These are phyloP conservation scores for Caprella mutica DNA, from an alignment of 2,888 invertebrate genomes.

Conservation along the genomic window DNA sequence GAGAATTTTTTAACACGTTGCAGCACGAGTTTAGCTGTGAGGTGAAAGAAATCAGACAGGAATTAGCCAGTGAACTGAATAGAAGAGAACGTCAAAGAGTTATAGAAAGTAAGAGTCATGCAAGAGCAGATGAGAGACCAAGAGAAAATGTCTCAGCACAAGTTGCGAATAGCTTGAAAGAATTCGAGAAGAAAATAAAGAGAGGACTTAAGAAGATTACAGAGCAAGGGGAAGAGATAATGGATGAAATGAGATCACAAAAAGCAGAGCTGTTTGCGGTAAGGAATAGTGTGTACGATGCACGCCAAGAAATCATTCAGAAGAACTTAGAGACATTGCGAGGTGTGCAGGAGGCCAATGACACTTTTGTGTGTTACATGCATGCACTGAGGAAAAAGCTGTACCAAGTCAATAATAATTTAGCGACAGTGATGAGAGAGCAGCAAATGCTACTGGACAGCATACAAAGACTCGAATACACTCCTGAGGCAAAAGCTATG, in stretches of 20 bases:
- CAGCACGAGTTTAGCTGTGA: constrained; percentile 31
- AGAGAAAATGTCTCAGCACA: constrained; percentile 11
- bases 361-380: constrained; percentile 25
- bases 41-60: constrained; percentile 26
- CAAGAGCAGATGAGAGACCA: constrained; percentile 8
- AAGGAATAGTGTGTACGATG: constrained; percentile 28
- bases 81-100: constrained; percentile 3
- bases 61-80: constrained; percentile 14
- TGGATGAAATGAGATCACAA: constrained; percentile 27
- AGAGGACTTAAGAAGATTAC: constrained; percentile 21
- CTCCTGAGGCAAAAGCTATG: constrained; percentile 1
- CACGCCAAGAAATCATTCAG: constrained; percentile 24
- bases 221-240: constrained; percentile 26
- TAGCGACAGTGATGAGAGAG: constrained; percentile 26
- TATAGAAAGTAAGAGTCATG: background rate
- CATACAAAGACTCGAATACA: constrained; percentile 10
- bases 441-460: constrained; percentile 18
- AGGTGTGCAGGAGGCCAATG: constrained; percentile 26
- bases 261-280: constrained; percentile 32
- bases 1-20: constrained; percentile 26
- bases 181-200: constrained; percentile 23
- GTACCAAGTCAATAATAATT: constrained; percentile 28
- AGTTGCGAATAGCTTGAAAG: constrained; percentile 12
- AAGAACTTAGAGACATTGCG: constrained; percentile 18
- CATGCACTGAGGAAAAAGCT: constrained; percentile 25